Conservation (phyloP, 2,888 invertebrate species). For the Pyrrhia umbra region DNA sequence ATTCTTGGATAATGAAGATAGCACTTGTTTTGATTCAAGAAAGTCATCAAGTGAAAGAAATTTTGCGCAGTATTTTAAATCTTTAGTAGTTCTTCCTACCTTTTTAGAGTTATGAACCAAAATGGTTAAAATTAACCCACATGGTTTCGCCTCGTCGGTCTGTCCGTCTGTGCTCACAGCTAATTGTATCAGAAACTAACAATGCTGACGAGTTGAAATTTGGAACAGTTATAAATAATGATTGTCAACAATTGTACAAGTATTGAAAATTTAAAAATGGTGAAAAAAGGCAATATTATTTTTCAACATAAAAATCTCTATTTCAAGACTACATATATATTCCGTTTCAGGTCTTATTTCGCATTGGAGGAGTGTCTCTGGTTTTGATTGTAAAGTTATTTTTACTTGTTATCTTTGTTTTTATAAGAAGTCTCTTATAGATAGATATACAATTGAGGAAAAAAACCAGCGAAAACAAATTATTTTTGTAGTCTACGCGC, state of each 20-base stretch:
- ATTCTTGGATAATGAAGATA: constrained; percentile 3
- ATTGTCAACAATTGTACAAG: too few relatives aligned
- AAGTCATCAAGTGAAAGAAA: too few relatives aligned
- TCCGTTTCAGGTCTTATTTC: constrained; percentile 1
- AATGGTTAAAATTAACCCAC: too few relatives aligned
- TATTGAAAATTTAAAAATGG: too few relatives aligned
- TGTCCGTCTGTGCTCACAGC: too few relatives aligned
- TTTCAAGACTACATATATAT: neutral
- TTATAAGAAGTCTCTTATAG: constrained; percentile 9
- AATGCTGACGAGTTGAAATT: too few relatives aligned
- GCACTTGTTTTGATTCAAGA: neutral
- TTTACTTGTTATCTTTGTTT: constrained; percentile 24
- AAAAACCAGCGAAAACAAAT: neutral
- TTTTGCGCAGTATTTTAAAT: too few relatives aligned
- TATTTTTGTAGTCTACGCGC: constrained; percentile 1
- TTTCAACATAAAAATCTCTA: neutral
- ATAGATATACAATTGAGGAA: constrained; percentile 14
- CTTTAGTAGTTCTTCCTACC: neutral
- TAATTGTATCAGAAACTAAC: too few relatives aligned
- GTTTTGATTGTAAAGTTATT: constrained; percentile 1
- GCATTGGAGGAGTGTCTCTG: constrained; percentile 34
- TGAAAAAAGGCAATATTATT: too few relatives aligned
- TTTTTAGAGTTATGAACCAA: too few relatives aligned
- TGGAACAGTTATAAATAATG: too few relatives aligned
- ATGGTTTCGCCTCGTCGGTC: too few relatives aligned